phyloP scores from a whole-genome alignment of 2,888 invertebrate species.

The Agriopis aurantiaria region DNA sequence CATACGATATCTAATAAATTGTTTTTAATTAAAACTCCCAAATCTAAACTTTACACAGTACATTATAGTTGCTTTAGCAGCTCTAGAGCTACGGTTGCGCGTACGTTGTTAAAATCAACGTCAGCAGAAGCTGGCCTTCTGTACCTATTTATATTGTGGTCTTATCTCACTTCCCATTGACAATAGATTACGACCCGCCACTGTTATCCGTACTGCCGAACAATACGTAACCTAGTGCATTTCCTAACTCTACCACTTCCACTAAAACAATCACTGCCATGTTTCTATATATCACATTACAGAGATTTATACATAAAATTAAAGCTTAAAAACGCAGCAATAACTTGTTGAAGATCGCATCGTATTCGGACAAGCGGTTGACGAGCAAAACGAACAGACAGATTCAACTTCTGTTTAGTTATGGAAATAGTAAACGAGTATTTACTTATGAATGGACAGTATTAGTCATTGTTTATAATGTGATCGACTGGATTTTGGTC shows the following conservation, averaged over 20 bases:
- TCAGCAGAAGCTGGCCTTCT: too few species aligned
- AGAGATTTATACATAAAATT: neutral
- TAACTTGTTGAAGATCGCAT: neutral
- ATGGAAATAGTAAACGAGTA: neutral
- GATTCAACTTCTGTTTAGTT: neutral
- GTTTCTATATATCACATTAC: neutral
- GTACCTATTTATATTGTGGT: neutral
- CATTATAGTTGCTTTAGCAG: too few species aligned
- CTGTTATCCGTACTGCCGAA: slow-evolving; percentile 23
- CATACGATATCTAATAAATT: too few species aligned
- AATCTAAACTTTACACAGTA: too few species aligned
- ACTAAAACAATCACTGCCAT: neutral
- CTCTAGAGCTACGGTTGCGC: too few species aligned
- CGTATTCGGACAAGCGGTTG: slow-evolving; percentile 3
- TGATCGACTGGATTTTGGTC: slow-evolving; percentile 12
- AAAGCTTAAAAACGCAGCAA: neutral
- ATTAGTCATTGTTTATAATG: slow-evolving; percentile 34
- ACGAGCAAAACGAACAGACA: neutral
- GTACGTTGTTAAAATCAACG: too few species aligned
- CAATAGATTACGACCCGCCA: slow-evolving; percentile 59
- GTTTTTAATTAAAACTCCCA: too few species aligned
- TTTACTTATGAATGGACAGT: slow-evolving; percentile 35
- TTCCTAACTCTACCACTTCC: slow-evolving; percentile 26
- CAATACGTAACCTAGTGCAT: slow-evolving; percentile 25
- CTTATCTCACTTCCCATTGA: slow-evolving; percentile 66